Evolutionary conservation across 2,888 invertebrate species (phyloP).

Genomic region (Arctia plantaginis): DNA sequence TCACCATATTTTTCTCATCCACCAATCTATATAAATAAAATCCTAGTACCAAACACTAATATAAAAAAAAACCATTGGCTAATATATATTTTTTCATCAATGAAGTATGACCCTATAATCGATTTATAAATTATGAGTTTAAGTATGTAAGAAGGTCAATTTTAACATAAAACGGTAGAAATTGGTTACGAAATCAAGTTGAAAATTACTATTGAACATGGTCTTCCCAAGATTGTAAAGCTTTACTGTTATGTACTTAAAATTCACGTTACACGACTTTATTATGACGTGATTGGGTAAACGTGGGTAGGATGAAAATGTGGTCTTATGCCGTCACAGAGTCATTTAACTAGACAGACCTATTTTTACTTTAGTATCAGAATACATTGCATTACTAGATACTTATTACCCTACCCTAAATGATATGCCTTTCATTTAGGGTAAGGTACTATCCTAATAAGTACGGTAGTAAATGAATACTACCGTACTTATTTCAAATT

Average conservation of each 20-base stretch:
- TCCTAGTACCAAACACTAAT: not conserved
- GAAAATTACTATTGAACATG: conserved; percentile 27
- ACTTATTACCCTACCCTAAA: not conserved
- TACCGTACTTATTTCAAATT: too few species aligned
- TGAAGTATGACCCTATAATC: conserved; percentile 36
- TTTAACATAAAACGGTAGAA: conserved; percentile 36
- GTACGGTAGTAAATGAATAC: too few species aligned
- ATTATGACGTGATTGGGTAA: conserved; percentile 60
- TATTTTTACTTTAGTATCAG: not conserved
- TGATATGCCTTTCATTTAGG: too few species aligned
- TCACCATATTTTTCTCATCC: not conserved
- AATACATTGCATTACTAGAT: not conserved
- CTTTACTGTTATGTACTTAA: conserved; percentile 50
- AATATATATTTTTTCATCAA: conserved; percentile 40
- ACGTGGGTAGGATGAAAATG: conserved; percentile 57
- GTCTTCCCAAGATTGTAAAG: conserved; percentile 31
- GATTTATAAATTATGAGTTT: conserved; percentile 32
- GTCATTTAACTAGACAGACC: not conserved
- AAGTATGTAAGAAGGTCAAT: conserved; percentile 44
- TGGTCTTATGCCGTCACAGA: conserved; percentile 30
- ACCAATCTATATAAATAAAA: not conserved
- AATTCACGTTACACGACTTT: conserved; percentile 62
- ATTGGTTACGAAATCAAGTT: conserved; percentile 29
- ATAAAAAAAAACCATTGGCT: conserved; percentile 22
- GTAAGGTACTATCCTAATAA: too few species aligned